A percentile compares a stretch with the other conserved stretches of the same genome.
Conservation (phyloP, 2,888 invertebrate species). For the Tipula vernalis region DNA sequence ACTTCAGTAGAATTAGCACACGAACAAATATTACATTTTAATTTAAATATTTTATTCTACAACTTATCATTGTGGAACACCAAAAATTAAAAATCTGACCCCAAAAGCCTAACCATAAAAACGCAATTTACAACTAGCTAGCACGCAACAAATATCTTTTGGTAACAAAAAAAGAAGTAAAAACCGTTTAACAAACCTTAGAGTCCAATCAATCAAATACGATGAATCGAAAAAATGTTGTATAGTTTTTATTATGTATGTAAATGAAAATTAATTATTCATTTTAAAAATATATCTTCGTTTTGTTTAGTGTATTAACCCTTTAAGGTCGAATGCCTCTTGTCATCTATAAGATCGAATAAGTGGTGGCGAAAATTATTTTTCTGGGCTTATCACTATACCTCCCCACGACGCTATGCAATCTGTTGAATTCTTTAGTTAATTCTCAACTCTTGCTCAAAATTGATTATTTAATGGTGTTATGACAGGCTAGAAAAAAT, state of each 20-base stretch:
- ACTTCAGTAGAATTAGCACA: no score
- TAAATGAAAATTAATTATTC: neutral
- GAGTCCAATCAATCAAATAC: neutral
- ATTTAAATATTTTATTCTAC: no score
- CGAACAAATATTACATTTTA: no score
- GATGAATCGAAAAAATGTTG: neutral
- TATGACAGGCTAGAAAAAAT: no score
- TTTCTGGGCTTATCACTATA: no score
- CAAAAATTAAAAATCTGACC: neutral
- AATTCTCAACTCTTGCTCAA: no score
- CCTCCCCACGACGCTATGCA: no score
- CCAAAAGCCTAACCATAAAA: neutral
- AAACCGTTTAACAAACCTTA: neutral
- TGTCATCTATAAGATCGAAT: no score
- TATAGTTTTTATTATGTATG: neutral
- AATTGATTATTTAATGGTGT: no score
- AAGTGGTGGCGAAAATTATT: no score
- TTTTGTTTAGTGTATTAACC: neutral
- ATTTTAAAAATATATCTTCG: neutral
- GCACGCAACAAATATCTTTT: neutral
- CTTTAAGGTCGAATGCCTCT: no score
- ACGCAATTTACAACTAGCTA: neutral
- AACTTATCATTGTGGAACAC: neutral
- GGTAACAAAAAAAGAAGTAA: neutral
- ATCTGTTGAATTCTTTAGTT: no score